phyloP scores from a whole-genome alignment of 2,113 vertebrate species.

The Perca flavescens region DNA sequence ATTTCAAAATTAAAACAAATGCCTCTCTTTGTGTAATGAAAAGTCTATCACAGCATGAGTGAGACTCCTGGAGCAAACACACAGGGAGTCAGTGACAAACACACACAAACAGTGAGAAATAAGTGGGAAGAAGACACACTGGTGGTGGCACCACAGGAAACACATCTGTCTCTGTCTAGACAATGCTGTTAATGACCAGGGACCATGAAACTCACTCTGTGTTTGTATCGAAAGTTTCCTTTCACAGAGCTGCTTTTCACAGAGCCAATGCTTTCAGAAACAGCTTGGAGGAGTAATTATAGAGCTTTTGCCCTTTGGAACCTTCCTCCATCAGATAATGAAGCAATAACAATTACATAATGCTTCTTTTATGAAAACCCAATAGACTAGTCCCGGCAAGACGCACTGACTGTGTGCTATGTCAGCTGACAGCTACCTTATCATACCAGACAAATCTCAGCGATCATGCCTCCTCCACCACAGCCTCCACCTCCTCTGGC shows the following conservation, averaged over 20 bases:
- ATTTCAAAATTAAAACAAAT: too few relatives aligned
- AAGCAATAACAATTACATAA: slow-evolving; percentile 62
- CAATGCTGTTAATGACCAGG: neutral
- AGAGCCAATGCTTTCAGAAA: neutral
- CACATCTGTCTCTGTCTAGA: neutral
- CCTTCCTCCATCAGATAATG: slow-evolving; percentile 57
- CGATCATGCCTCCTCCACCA: neutral
- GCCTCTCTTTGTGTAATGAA: too few relatives aligned
- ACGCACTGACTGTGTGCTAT: neutral
- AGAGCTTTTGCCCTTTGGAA: slow-evolving; percentile 70
- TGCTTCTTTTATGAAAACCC: slow-evolving; percentile 48
- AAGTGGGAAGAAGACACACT: neutral
- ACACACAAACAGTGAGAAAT: neutral
- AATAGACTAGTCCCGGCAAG: slow-evolving; percentile 13
- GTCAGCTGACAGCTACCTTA: slow-evolving; percentile 34
- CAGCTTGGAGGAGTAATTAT: slow-evolving; percentile 14
- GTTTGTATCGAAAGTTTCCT: neutral
- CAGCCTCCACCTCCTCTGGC: neutral
- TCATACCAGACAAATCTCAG: slow-evolving; percentile 29
- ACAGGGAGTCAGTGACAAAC: neutral
- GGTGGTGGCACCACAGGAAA: neutral
- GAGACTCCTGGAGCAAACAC: neutral
- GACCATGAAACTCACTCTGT: neutral
- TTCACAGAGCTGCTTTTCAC: neutral
- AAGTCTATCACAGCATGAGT: neutral